Base-by-base conservation (phyloP, 2,888 invertebrate genomes). In the Dinocampus coccinellae region DNA sequence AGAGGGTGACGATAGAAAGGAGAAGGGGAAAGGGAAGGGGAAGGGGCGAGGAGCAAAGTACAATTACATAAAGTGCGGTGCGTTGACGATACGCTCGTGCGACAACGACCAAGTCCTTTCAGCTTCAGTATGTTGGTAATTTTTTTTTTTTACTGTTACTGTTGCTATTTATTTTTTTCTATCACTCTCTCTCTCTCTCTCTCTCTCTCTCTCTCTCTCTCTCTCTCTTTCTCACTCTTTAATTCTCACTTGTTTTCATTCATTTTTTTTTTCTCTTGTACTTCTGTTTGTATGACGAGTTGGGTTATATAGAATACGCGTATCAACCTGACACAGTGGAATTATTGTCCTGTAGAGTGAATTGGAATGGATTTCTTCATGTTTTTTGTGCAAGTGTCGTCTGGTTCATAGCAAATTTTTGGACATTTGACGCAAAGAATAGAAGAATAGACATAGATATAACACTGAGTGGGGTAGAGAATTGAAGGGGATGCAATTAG, bases 61-160 rank as follows among this genome's bases (percentile, higher is more conserved):
- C 81, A 83, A 83, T 83, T 82, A 82, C 76, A 80, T 78, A 81
- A 80, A 82, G 83, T 82, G 85, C 85, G 82, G 78, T 4, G 78
- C 76, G 80, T 74, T 83, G 83, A 80, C 81, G 81, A n/a, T n/a
- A n/a, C n/a, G 22, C 77, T 1, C 39, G 64, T 75, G 73, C 74
- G 70, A 61, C 74, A 73, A 72, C 71, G 71, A 73, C 70, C 36
- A 68, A 71, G 72, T 66, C 76, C 72, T 74, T 75, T 70, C 72
- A 74, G 58, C 75, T 69, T 63, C n/a, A n/a, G 34, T 24, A 71
- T 58, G 34, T 66, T 22, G 22, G 13, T 55, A 24, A 6, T 34
- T 61, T 74, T 69, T 58, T 55, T 67, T 69, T 69, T 69, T 70
- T 75, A n/a, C n/a, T 39, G 39, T n/a, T 39, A 39, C 39, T 34